Evolutionary conservation across 2,888 invertebrate genomes (phyloP), one percentile per base, ranked within the genome.

Genomic region (Pyrrhia umbra): DNA sequence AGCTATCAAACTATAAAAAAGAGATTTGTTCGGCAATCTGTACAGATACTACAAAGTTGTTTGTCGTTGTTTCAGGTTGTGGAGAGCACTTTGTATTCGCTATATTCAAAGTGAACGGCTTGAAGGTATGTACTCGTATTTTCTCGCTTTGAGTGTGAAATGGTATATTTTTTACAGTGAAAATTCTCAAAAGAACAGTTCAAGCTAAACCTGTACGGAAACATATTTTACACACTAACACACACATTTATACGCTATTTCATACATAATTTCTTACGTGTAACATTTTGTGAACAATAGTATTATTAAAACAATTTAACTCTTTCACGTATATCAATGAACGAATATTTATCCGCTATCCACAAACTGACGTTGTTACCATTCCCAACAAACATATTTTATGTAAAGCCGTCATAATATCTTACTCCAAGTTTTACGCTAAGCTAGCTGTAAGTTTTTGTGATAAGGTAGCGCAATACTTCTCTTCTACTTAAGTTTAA

Each of bases 101-200:
- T 25, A 40, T 47, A 51, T 21, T n/a, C 34, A 51, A 67, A 67
- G 67, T 40, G 25, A 51, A 46, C 15, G 15, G 46, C 50, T 50
- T 21, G 1, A 10, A 25, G 18, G 57, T 10, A 10, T 10, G 20
- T n/a, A n/a, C n/a, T n/a, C 42, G 20, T 8, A 8, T 30, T 43
- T 45, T 51, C 40, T 57, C 27, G 21, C 15, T 63, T 63, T 63
- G 8, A 25, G 20, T n/a, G 10, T 20, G 15, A 20, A 43, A 5
- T 43, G n/a, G 1, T 34, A 52, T 18, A 18, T 27, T 37, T 20
- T 27, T 25, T 16, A 16, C 8, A 6, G 10, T 34, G 6, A 16
- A 43, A 9, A 23, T 43, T 63, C 9, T 37, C 2, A 25, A 43
- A 27, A 16, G 43, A 42, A 30, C 37, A n/a, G 8, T 50, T 13